Conservation (phyloP, 2,888 invertebrate genomes). For the Aphrophora alni region DNA sequence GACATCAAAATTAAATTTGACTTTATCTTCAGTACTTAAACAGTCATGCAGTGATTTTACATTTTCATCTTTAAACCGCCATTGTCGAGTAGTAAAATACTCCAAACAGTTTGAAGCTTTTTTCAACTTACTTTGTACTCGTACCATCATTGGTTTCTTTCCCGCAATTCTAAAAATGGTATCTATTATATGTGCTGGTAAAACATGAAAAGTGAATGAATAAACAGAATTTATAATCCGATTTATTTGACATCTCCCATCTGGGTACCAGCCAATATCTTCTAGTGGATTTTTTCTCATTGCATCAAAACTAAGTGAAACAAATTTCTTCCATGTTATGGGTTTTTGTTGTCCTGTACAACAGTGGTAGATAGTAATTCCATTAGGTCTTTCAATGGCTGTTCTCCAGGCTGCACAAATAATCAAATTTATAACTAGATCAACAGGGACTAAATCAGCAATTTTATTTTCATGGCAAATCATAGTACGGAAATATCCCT, state of each 20-base stretch:
- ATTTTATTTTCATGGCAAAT: slow-evolving; percentile 12
- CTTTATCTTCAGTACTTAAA: slow-evolving; percentile 4
- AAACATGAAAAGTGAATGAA: slow-evolving; percentile 27
- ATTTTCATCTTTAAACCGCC: slow-evolving; percentile 16
- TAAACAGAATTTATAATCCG: not conserved
- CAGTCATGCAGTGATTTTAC: slow-evolving; percentile 13
- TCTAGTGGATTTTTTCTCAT: not conserved
- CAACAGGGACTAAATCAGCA: slow-evolving; percentile 19
- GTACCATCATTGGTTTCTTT: not conserved
- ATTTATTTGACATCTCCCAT: not conserved
- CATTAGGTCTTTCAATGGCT: not conserved
- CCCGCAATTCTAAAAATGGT: slow-evolving; percentile 31
- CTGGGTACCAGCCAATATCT: not conserved
- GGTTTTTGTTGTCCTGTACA: slow-evolving; percentile 18
- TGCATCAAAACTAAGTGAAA: not conserved
- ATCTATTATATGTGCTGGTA: slow-evolving; percentile 35
- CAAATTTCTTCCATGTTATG: not conserved
- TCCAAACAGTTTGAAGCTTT: not conserved
- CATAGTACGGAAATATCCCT: slow-evolving; percentile 9
- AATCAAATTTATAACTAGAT: slow-evolving; percentile 24
- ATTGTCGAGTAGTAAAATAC: slow-evolving; percentile 7
- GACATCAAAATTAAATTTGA: slow-evolving; percentile 21
- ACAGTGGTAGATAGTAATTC: slow-evolving; percentile 14
- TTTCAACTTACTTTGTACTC: not conserved
- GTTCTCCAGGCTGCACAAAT: slow-evolving; percentile 24